Base-by-base conservation (phyloP, 2,888 invertebrate genomes). In the Parnassius smintheus region DNA sequence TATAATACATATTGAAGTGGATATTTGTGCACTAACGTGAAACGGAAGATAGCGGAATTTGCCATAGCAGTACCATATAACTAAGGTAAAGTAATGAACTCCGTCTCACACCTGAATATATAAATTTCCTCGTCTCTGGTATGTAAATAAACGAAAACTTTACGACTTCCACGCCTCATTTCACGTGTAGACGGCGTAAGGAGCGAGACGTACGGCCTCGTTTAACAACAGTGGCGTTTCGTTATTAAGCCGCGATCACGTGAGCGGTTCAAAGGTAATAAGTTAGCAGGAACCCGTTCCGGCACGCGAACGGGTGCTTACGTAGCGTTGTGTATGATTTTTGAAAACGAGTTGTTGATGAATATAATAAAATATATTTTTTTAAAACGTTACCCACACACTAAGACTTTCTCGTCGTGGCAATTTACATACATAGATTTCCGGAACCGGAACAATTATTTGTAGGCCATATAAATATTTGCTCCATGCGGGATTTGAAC, bases 221-320 rank as follows among this genome's bases (percentile, higher is more conserved):
- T 57, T 63, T 56, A 59, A 59, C 48, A 57, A 51, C 53, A 59
- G 56, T 58, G 52, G 59, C 60, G 35, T 52, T 62, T 61, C 51
- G 65, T 66, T 66, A 72, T 72, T 71, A 69, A 72, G 71, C 68
- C 68, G 68, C 67, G 72, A 66, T 59, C 62, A 59, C 70, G 67
- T 70, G 70, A 67, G 12, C 66, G 69, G 64, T 65, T 55, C 65
- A 51, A 22, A 42, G 68, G 66, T 62, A 68, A 69, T 68, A 64
- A 62, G 66, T 65, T 52, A 58, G 63, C 25, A 42, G 51, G 7
- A 22, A 13, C 53, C 61, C 65, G 61, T 60, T 54, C 13, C 46
- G 63, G 58, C 73, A 74, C 74, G 72, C 74, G 70, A 74, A 65
- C 61, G 53, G 66, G 61, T 61, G 66, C 72, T 74, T 72, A 72